Evolutionary conservation across 1,140 invertebrate species (phyloP), one percentile per base, ranked within the genome.

Genomic region (Drosophila mauritiana): DNA sequence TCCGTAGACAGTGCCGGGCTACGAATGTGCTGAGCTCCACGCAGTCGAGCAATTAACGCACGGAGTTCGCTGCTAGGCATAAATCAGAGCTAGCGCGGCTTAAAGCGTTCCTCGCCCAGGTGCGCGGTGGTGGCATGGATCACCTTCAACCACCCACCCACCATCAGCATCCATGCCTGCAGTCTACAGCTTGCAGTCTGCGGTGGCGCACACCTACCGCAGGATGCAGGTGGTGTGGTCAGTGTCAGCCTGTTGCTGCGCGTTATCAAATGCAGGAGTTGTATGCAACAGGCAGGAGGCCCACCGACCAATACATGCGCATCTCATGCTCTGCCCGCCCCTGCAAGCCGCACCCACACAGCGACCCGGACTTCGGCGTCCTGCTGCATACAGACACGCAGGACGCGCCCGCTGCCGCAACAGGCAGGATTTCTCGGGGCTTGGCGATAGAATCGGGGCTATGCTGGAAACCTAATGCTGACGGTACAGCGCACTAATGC

Each of bases 321-420:
- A 73, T 13, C 51, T 10, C 72, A 45, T 12, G 3, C 42, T 22
- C 17, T 22, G 42, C 5, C 40, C 2, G 2, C 20, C 34, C 40
- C 20, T 27, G 31, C 34, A 27, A 37, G 17, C 13, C 53, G 34
- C 59, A 65, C 22, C n/a, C 37, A 12, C 49, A 39, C 25, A 46
- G n/a, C 27, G 25, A 34, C 36, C 2, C 36, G 22, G 15, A 2
- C n/a, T n/a, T 12, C 7, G 31, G 1, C 36, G 25, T 31, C 12
- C n/a, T 37, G 31, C 31, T 37, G 51, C 20, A 61, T 8, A 42
- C 51, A 49, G 27, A 34, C 49, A 45, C 58, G 45, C 39, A 52
- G 73, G 73, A 86, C 82, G 80, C 68, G 73, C 78, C 73, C 82
- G 78, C 48, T 86, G 74, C 74, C 82, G 78, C 65, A 78, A 78